Evolutionary conservation across 2,888 invertebrate species (phyloP).

Genomic region (Meandrusa payeni): DNA sequence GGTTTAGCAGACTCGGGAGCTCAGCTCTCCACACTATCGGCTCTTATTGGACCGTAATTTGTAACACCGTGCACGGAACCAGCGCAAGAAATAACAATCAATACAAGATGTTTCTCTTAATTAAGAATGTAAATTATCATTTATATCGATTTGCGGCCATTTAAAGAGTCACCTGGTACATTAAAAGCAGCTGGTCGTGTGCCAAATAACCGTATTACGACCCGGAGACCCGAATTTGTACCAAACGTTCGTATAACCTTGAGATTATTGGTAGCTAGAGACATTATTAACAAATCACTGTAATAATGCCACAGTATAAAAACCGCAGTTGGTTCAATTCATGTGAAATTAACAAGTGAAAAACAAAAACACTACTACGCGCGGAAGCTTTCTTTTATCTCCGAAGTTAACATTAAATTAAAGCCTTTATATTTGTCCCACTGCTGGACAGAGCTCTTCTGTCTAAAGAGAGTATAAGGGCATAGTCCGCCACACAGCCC

Average conservation of each 20-base stretch:
- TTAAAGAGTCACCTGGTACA: slow-evolving; percentile 19
- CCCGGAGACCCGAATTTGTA: slow-evolving; percentile 26
- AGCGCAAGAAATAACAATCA: background rate
- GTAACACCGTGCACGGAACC: background rate
- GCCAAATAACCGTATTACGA: slow-evolving; percentile 29
- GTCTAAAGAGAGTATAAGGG: no score
- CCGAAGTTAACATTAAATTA: no score
- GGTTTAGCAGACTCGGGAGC: no score
- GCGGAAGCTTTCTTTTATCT: no score
- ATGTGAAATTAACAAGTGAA: background rate
- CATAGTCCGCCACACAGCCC: no score
- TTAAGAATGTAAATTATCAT: slow-evolving; percentile 18
- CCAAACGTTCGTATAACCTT: slow-evolving; percentile 9
- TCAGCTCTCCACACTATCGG: no score
- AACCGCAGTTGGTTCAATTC: background rate
- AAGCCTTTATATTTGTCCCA: no score
- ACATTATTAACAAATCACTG: slow-evolving; percentile 8
- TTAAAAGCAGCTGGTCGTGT: slow-evolving; percentile 19
- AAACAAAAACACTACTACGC: slow-evolving; percentile 3
- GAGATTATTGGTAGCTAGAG: slow-evolving; percentile 1
- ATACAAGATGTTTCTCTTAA: slow-evolving; percentile 20
- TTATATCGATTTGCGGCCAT: slow-evolving; percentile 9
- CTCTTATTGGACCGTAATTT: no score
- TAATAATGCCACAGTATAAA: slow-evolving; percentile 4
- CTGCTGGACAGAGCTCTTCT: no score